Percentiles rank a stretch among this genome's conserved stretches.
Conservation (phyloP, 1,140 invertebrate genomes). For the Portunus trituberculatus region DNA sequence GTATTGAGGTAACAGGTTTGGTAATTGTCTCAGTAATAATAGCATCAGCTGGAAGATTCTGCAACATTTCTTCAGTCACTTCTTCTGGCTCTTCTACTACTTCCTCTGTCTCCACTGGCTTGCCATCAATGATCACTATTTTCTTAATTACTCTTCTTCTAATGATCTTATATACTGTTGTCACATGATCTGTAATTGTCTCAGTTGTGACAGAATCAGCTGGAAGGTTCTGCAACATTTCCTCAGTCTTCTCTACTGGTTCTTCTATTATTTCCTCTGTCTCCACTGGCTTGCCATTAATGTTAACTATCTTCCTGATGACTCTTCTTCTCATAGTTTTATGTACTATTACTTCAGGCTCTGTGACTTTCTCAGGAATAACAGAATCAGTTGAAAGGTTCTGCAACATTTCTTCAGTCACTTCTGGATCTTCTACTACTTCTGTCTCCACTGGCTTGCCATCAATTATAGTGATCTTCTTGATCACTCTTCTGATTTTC, state of each 20-base stretch:
- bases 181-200: not conserved
- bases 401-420: conserved; percentile 43
- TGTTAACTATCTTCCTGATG: not conserved
- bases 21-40: not conserved
- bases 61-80: conserved; percentile 36
- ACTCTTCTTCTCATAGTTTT: not conserved
- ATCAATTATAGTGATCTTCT: conserved; percentile 41
- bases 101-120: conserved; percentile 53
- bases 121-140: not conserved
- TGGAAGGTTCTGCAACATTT: conserved; percentile 31
- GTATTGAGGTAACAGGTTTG: not conserved
- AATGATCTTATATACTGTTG: not conserved
- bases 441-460: conserved; percentile 55
- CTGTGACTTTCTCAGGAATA: conserved; percentile 53
- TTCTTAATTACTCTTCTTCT: not conserved
- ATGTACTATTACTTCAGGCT: not conserved
- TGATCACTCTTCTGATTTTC: conserved; percentile 42
- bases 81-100: conserved; percentile 47
- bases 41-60: conserved; percentile 30
- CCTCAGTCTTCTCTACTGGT: conserved; percentile 24
- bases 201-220: conserved; percentile 30
- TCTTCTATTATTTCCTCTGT: conserved; percentile 48
- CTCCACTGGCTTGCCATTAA: conserved; percentile 37
- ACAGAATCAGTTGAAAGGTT: conserved; percentile 29
- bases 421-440: conserved; percentile 40